Evolutionary conservation across 2,888 invertebrate genomes (phyloP).

Genomic region (Lepas anatifera): DNA sequence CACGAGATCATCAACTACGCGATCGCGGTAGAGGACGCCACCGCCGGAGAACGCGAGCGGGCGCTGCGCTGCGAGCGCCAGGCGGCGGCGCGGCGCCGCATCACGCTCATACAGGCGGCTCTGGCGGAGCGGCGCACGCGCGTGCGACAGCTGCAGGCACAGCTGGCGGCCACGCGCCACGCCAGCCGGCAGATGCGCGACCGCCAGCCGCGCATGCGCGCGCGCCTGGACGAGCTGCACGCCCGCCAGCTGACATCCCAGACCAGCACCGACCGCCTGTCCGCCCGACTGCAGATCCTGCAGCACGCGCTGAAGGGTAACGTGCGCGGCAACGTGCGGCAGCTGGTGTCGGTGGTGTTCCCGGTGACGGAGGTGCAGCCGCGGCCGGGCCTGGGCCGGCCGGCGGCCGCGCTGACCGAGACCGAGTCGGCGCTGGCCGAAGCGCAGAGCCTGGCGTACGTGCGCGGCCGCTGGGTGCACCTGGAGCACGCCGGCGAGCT

Average conservation of each 20-base stretch:
- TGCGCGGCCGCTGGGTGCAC: slow-evolving; percentile 64
- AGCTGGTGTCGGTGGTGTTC: slow-evolving; percentile 55
- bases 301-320: slow-evolving; percentile 45
- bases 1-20: slow-evolving; percentile 34
- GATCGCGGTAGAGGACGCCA: slow-evolving; percentile 2
- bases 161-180: slow-evolving; percentile 24
- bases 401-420: slow-evolving; percentile 28
- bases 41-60: slow-evolving; percentile 35
- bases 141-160: slow-evolving; percentile 40
- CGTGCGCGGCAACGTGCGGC: slow-evolving; percentile 45
- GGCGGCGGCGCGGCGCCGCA: slow-evolving; percentile 46
- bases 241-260: slow-evolving; percentile 41
- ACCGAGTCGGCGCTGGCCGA: slow-evolving; percentile 50
- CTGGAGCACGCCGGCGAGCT: slow-evolving; percentile 51
- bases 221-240: slow-evolving; percentile 46
- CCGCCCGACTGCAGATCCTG: slow-evolving; percentile 39
- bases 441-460: slow-evolving; percentile 63
- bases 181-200: slow-evolving; percentile 31
- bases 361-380: slow-evolving; percentile 47
- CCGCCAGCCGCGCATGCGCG: slow-evolving; percentile 48
- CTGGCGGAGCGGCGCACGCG: slow-evolving; percentile 40
- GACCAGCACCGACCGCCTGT: slow-evolving; percentile 39
- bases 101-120: slow-evolving; percentile 39
- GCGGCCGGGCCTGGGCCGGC: slow-evolving; percentile 8
- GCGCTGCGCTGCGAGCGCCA: slow-evolving; percentile 50